phyloP scores from a whole-genome alignment of 1,140 invertebrate genomes.

The Hylyphantes graminicola region DNA sequence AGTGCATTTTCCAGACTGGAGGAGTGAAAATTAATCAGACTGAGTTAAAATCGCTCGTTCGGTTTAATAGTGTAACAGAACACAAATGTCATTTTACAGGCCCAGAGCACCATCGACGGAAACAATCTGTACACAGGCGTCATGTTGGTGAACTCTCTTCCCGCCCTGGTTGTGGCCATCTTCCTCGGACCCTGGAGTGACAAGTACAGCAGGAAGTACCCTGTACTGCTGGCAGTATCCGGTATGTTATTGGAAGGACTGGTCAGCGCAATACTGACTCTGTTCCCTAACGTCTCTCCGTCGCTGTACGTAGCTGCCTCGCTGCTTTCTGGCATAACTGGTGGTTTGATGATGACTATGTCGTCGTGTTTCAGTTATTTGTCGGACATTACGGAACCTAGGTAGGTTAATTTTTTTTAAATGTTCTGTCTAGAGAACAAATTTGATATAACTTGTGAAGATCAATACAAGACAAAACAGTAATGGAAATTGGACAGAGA shows the following conservation, averaged over 20 bases:
- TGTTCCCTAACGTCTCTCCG: background rate
- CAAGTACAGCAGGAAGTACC: constrained; percentile 83
- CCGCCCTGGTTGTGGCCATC: constrained; percentile 67
- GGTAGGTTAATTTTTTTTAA: background rate
- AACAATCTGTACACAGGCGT: constrained; percentile 67
- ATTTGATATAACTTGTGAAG: no score
- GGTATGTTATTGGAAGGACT: constrained; percentile 78
- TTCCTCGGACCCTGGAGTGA: constrained; percentile 73
- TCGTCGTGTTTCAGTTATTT: constrained; percentile 31
- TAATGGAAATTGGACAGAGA: no score
- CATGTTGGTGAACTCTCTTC: constrained; percentile 49
- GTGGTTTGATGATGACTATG: constrained; percentile 36
- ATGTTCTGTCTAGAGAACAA: no score
- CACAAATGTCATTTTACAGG: background rate
- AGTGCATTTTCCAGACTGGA: no score
- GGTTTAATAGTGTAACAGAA: no score
- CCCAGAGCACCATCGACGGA: background rate
- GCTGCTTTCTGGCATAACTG: constrained; percentile 21
- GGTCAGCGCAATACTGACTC: background rate
- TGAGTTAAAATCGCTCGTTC: no score
- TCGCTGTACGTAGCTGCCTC: background rate
- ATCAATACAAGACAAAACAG: no score
- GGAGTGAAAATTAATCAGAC: no score
- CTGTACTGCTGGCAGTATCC: constrained; percentile 82
- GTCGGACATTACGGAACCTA: constrained; percentile 28